Evolutionary conservation across 2,113 vertebrate genomes (phyloP).

Genomic region (Cryptomyrus ogoouensis): DNA sequence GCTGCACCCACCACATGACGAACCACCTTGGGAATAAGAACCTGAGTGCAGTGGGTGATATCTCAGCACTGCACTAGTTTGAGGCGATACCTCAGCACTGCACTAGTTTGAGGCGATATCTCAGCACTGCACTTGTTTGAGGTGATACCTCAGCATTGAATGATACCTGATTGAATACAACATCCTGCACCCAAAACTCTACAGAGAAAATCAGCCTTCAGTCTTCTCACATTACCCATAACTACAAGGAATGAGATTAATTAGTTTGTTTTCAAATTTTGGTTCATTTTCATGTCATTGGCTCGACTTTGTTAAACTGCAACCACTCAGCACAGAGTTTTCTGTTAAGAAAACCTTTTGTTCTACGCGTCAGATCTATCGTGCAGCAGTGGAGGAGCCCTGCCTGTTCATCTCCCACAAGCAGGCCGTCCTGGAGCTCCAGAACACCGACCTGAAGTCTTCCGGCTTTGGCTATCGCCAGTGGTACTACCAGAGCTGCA

Average conservation of each 20-base stretch:
- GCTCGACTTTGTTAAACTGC: neutral
- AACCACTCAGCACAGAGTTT: neutral
- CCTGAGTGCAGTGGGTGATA: too few relatives aligned
- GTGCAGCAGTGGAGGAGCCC: constrained; percentile 29
- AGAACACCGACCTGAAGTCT: constrained; percentile 35
- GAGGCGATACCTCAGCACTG: too few relatives aligned
- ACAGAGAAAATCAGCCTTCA: neutral
- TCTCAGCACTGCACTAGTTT: too few relatives aligned
- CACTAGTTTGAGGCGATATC: too few relatives aligned
- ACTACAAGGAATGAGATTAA: neutral
- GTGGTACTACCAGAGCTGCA: constrained; percentile 79
- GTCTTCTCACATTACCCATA: neutral
- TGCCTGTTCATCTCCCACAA: constrained; percentile 62
- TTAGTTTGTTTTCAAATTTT: neutral
- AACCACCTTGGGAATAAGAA: too few relatives aligned
- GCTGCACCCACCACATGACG: too few relatives aligned
- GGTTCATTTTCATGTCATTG: neutral
- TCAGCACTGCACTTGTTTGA: too few relatives aligned
- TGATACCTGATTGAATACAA: too few relatives aligned
- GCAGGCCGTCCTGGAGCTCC: constrained; percentile 50
- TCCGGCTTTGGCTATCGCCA: constrained; percentile 50
- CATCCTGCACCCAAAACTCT: neutral
- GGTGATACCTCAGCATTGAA: too few relatives aligned
- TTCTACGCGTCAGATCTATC: constrained; percentile 47
- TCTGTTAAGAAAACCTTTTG: neutral